Evolutionary conservation across 2,113 vertebrate genomes (phyloP).

Genomic region (Oreotrochilus melanogaster): DNA sequence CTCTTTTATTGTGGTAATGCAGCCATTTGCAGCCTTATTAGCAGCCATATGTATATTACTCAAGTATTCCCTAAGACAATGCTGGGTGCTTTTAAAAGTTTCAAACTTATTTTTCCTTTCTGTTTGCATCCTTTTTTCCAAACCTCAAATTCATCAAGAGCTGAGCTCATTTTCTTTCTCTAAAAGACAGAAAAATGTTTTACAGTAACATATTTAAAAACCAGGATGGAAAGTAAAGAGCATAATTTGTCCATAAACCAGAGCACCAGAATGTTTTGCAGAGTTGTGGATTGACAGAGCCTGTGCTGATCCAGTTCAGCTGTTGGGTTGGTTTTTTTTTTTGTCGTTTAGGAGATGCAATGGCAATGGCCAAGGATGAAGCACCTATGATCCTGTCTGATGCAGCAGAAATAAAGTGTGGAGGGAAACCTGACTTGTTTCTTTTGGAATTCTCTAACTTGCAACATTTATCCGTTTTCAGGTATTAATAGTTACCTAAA

Average conservation of each 20-base stretch:
- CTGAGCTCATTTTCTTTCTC: background rate
- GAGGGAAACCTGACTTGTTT: background rate
- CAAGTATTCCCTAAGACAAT: background rate
- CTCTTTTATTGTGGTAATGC: background rate
- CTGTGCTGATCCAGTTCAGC: background rate
- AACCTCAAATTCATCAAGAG: background rate
- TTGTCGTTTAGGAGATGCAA: background rate
- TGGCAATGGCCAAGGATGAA: background rate
- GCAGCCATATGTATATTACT: background rate
- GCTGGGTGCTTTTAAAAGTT: background rate
- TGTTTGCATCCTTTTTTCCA: background rate
- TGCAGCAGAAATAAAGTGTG: background rate
- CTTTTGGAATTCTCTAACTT: background rate
- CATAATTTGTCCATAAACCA: background rate
- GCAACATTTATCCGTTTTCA: background rate
- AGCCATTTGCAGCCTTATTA: conserved; percentile 27
- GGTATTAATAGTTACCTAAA: background rate
- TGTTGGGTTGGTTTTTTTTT: background rate
- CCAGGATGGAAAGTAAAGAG: background rate
- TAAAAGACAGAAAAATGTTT: background rate
- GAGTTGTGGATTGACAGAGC: background rate
- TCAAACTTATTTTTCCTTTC: background rate
- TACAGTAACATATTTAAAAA: background rate
- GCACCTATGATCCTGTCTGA: background rate
- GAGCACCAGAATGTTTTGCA: background rate